Percentiles rank a stretch among this genome's conserved stretches.
phyloP scores from a whole-genome alignment of 2,113 vertebrate species.

The Zeus faber region DNA sequence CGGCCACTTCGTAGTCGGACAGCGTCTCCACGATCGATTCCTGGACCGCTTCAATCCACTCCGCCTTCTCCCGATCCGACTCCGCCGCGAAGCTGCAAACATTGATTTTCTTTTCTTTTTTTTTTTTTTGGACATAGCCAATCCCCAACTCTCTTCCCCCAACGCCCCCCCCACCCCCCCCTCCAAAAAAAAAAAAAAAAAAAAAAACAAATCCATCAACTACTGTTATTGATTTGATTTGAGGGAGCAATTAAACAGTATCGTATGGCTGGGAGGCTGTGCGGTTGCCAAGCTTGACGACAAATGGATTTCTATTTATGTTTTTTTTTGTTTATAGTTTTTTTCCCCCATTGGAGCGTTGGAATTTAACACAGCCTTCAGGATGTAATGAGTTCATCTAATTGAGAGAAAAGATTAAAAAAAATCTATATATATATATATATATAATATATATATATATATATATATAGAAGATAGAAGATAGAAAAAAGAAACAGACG shows the following conservation, averaged over 20 bases:
- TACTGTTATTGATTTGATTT: conserved; percentile 79
- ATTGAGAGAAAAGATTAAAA: too few species aligned
- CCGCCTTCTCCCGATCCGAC: conserved; percentile 89
- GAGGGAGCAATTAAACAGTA: conserved; percentile 79
- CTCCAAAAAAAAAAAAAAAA: too few species aligned
- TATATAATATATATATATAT: too few species aligned
- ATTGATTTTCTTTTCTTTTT: conserved; percentile 43
- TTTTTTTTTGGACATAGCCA: conserved; percentile 27
- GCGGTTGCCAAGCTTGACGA: not conserved
- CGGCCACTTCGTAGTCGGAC: conserved; percentile 97
- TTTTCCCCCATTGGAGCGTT: too few species aligned
- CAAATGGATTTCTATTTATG: too few species aligned
- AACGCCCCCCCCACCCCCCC: conserved; percentile 4
- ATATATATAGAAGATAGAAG: too few species aligned
- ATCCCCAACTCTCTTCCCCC: not conserved
- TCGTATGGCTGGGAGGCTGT: conserved; percentile 17
- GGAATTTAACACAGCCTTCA: too few species aligned
- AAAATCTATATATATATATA: too few species aligned
- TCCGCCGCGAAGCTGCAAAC: conserved; percentile 93
- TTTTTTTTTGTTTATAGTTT: too few species aligned
- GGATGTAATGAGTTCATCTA: too few species aligned
- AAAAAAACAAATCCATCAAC: too few species aligned
- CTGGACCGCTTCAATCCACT: conserved; percentile 93
- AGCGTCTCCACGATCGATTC: conserved; percentile 95
- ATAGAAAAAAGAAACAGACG: too few species aligned